phyloP scores from a whole-genome alignment of 2,888 invertebrate genomes.

The Eilema caniola region DNA sequence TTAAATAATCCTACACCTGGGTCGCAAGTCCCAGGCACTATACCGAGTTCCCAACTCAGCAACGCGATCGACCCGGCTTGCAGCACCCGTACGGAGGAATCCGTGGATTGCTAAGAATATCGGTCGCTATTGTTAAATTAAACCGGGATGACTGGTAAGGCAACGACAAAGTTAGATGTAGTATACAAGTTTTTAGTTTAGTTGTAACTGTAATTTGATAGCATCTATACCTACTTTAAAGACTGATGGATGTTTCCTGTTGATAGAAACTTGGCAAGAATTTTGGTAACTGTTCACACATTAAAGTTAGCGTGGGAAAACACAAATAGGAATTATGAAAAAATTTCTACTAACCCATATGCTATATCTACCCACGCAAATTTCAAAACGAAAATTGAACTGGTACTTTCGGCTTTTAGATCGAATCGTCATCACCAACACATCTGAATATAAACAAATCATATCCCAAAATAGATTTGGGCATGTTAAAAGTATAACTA shows the following conservation, averaged over 20 bases:
- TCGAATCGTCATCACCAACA: not conserved
- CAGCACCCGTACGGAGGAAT: too few species aligned
- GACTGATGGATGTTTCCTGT: slow-evolving; percentile 36
- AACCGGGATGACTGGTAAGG: slow-evolving; percentile 20
- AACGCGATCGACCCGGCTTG: too few species aligned
- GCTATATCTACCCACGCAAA: not conserved
- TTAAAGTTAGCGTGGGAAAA: slow-evolving; percentile 13
- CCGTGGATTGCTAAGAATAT: too few species aligned
- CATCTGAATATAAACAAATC: not conserved
- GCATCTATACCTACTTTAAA: slow-evolving; percentile 26
- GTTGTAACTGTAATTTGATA: slow-evolving; percentile 48
- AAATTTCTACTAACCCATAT: not conserved
- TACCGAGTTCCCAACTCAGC: too few species aligned
- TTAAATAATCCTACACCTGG: too few species aligned
- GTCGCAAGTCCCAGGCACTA: too few species aligned
- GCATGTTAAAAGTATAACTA: too few species aligned
- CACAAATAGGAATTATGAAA: not conserved
- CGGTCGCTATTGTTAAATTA: too few species aligned
- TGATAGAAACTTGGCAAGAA: slow-evolving; percentile 50
- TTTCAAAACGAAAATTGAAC: not conserved
- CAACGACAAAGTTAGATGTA: slow-evolving; percentile 25
- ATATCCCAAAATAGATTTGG: not conserved
- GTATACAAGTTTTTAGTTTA: too few species aligned
- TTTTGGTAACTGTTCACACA: slow-evolving; percentile 24
- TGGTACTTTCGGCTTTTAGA: not conserved